Conservation (phyloP, 2,888 invertebrate species). For the Eupithecia pulchellata region DNA sequence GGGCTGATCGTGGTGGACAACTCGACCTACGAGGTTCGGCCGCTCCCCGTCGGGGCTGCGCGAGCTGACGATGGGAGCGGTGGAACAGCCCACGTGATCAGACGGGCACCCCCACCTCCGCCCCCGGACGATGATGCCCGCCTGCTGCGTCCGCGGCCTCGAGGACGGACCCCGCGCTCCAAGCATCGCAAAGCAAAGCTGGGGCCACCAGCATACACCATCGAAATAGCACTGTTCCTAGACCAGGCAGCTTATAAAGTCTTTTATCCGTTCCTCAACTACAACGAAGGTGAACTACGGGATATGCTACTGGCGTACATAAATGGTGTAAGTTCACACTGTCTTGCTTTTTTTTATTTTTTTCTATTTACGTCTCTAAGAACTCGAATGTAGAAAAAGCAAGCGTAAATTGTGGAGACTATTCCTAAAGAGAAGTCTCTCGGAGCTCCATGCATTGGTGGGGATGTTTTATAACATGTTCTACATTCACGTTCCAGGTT, state of each 20-base stretch:
- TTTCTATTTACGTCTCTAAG: neutral
- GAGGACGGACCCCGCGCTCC: conserved; percentile 63
- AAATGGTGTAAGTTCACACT: conserved; percentile 86
- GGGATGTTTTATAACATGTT: neutral
- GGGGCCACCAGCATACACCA: conserved; percentile 79
- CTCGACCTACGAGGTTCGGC: conserved; percentile 89
- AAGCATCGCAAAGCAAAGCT: conserved; percentile 52
- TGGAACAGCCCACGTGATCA: conserved; percentile 85
- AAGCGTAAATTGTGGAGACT: neutral
- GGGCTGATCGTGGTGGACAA: conserved; percentile 89
- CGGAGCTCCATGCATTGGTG: neutral
- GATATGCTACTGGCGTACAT: conserved; percentile 92
- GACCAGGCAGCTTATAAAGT: conserved; percentile 90
- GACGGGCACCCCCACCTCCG: conserved; percentile 80
- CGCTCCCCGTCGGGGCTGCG: conserved; percentile 77
- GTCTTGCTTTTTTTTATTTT: neutral
- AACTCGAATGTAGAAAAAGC: neutral
- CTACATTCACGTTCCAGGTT: conserved; percentile 76
- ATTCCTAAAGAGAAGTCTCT: neutral
- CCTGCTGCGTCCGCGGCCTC: conserved; percentile 63
- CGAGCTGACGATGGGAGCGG: conserved; percentile 68
- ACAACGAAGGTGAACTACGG: conserved; percentile 87
- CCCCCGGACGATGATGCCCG: conserved; percentile 76
- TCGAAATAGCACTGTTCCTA: conserved; percentile 90
- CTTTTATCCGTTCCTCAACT: conserved; percentile 88